phyloP scores from a whole-genome alignment of 2,113 vertebrate species.

The Centropus bengalensis region DNA sequence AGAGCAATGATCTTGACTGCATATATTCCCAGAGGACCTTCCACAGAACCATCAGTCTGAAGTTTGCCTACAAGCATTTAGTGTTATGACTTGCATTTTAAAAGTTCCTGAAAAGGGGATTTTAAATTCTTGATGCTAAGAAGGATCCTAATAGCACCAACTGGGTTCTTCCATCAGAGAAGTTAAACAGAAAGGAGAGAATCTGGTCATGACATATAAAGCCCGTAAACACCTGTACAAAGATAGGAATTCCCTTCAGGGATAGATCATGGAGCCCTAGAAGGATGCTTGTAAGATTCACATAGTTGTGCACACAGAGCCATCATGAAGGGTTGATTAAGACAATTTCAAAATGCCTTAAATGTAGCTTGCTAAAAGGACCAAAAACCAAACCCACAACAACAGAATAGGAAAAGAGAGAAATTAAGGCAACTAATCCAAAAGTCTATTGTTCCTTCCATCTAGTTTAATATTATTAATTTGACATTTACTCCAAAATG shows the following conservation, averaged over 20 bases:
- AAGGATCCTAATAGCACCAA: neutral
- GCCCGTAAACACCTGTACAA: neutral
- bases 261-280: neutral
- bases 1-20: neutral
- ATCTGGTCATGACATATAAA: neutral
- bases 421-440: neutral
- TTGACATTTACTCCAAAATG: neutral
- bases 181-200: neutral
- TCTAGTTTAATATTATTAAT: neutral
- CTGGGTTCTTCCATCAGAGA: neutral
- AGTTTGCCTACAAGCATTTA: neutral
- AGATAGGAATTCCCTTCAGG: neutral
- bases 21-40: neutral
- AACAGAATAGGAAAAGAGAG: too few species aligned
- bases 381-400: too few species aligned
- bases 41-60: neutral
- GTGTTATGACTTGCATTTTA: neutral
- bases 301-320: fast-evolving
- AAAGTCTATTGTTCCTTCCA: neutral
- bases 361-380: neutral
- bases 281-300: neutral
- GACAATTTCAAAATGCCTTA: neutral
- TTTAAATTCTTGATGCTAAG: neutral
- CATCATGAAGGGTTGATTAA: fast-evolving
- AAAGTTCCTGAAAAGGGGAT: neutral